These are phyloP conservation scores for Cisticola juncidis DNA, from an alignment of 2,113 vertebrate species.

Conservation along the genomic window DNA sequence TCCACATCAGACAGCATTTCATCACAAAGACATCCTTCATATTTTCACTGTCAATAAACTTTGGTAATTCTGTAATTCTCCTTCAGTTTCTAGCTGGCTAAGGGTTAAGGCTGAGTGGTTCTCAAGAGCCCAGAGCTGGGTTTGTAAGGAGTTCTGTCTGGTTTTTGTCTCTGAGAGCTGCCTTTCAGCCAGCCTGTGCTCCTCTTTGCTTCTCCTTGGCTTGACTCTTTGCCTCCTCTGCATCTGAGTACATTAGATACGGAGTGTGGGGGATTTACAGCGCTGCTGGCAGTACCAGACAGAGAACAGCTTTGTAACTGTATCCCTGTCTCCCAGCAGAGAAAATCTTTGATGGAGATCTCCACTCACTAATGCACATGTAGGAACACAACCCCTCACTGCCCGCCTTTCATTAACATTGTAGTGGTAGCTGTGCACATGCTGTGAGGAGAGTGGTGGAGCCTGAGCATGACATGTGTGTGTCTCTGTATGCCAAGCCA, in stretches of 20 bases:
- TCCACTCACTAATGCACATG: not conserved
- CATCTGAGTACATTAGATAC: constrained; percentile 37
- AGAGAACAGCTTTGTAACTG: constrained; percentile 32
- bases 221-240: constrained; percentile 5
- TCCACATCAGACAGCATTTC: not conserved
- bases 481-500: not conserved
- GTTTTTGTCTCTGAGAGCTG: not conserved
- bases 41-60: not conserved
- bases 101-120: not conserved
- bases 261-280: constrained; percentile 42
- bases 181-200: not conserved
- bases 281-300: constrained; percentile 21
- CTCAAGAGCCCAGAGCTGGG: not conserved
- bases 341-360: constrained; percentile 40
- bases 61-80: not conserved
- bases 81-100: not conserved
- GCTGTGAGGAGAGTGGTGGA: not conserved
- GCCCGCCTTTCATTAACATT: not conserved
- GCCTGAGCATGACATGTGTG: not conserved
- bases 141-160: not conserved
- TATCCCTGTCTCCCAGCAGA: constrained; percentile 30
- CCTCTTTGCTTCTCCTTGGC: not conserved
- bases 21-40: not conserved
- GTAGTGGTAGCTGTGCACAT: not conserved
- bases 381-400: constrained; percentile 12